Conservation (phyloP, 2,113 vertebrate genomes). For the Strigops habroptila region DNA sequence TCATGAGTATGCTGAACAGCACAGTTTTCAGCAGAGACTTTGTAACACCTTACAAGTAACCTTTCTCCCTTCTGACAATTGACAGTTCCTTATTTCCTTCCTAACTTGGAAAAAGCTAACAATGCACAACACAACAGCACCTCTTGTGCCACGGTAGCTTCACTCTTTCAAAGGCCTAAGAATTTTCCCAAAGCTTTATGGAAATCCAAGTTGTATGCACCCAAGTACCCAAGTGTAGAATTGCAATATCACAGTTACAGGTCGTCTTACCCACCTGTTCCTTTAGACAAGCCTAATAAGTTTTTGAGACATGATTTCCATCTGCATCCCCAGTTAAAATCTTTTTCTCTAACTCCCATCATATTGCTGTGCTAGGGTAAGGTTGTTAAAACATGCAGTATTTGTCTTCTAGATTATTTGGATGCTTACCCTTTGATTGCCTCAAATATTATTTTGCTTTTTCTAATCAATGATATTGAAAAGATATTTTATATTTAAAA, state of each 20-base stretch:
- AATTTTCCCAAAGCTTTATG: not conserved
- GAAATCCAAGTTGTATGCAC: not conserved
- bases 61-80: not conserved
- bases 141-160: not conserved
- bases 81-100: not conserved
- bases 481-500: not conserved
- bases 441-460: not conserved
- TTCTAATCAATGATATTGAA: not conserved
- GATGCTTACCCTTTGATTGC: not conserved
- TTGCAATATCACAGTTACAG: not conserved
- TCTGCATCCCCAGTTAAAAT: slow-evolving; percentile 1
- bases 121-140: not conserved
- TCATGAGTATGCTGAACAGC: not conserved
- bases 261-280: not conserved
- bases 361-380: not conserved
- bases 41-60: rapidly evolving
- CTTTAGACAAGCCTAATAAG: not conserved
- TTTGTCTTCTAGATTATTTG: not conserved
- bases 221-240: not conserved
- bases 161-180: not conserved
- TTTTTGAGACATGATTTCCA: slow-evolving; percentile 34
- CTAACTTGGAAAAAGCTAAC: not conserved
- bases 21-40: not conserved
- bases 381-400: not conserved
- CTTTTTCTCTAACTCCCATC: not conserved